Evolutionary conservation across 1,140 invertebrate species (phyloP), one percentile per base, ranked within the genome.

Genomic region (Harlomillsia oculata): DNA sequence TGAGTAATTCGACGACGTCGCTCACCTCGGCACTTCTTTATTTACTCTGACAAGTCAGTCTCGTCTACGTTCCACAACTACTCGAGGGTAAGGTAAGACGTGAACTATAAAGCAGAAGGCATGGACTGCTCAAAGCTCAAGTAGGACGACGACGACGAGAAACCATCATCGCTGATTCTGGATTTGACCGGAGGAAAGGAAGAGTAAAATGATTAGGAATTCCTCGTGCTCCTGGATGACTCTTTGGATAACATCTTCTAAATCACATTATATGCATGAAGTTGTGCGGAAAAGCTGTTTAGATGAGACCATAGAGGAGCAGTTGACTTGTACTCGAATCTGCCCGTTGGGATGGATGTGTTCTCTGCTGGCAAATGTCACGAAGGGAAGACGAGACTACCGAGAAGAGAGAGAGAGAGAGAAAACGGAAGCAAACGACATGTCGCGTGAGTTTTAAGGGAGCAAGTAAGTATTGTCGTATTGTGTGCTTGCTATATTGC

Each of bases 171-270:
- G n/a, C n/a, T n/a, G n/a, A n/a, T n/a, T n/a, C n/a, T n/a, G n/a
- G n/a, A 48, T 48, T 48, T 28, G 45, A 48, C 28, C 25, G 45
- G 45, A 48, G 29, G n/a, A 48, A 48, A 48, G 39, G 45, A 48
- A 48, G 45, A 26, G 43, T 29, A 46, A 54, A 54, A 45, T 54
- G 53, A 54, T 54, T 54, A 54, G 43, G 53, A 54, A 54, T 54
- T 54, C 43, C 53, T 34, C n/a, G 25, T 44, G 6, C 16, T 34
- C 16, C 8, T 34, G 48, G 29, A 3, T 32, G 14, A 28, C 16
- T 41, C 18, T 41, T 41, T 41, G 39, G 39, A 41, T 41, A 16
- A 20, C n/a, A n/a, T n/a, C n/a, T n/a, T n/a, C n/a, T n/a, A 41
- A 5, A 20, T 41, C 14, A 41, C 39, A 41, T 41, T 41, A 21